phyloP scores from a whole-genome alignment of 2,113 vertebrate genomes.

The Oreamnos americanus region DNA sequence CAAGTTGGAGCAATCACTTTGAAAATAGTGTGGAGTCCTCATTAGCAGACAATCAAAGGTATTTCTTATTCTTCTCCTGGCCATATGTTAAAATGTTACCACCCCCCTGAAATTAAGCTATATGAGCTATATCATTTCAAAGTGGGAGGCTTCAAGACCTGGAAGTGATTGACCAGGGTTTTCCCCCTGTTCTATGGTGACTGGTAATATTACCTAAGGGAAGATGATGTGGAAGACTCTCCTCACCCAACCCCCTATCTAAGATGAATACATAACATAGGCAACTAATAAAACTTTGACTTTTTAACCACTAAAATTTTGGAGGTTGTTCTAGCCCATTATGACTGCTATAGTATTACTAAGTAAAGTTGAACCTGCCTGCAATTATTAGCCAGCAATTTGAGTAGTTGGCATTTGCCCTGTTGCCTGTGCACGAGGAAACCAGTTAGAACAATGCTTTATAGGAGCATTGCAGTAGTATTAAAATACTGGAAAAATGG shows the following conservation, averaged over 20 bases:
- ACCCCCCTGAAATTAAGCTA: background rate
- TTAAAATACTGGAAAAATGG: background rate
- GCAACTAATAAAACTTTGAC: background rate
- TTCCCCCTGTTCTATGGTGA: background rate
- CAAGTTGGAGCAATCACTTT: background rate
- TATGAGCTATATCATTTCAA: background rate
- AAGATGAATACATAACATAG: background rate
- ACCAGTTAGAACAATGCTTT: background rate
- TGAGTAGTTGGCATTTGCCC: background rate
- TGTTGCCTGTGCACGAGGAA: background rate
- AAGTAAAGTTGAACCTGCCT: background rate
- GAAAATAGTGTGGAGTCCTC: background rate
- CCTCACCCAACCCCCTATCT: background rate
- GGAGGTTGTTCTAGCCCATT: background rate
- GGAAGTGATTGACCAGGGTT: background rate
- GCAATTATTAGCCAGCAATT: background rate
- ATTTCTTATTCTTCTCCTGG: background rate
- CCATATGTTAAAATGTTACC: background rate
- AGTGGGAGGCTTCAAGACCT: background rate
- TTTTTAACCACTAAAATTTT: background rate
- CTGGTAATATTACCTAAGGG: background rate
- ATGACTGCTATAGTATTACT: background rate
- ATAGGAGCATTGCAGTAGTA: background rate
- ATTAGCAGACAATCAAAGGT: background rate
- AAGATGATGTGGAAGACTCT: background rate